Base-by-base conservation (phyloP, 2,888 invertebrate species). In the Mythimna albipuncta region DNA sequence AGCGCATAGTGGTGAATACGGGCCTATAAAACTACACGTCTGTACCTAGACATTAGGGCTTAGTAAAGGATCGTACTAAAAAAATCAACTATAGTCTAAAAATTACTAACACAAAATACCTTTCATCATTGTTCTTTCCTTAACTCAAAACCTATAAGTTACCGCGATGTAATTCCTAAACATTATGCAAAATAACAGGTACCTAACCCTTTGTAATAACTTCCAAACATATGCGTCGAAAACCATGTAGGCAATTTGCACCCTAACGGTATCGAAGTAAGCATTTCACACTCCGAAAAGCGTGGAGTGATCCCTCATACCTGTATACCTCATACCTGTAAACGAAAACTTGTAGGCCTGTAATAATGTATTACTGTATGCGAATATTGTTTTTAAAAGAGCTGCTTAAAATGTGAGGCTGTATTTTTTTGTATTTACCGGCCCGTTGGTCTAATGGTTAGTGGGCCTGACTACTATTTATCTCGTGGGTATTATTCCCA, bases 231-330 rank as follows among this genome's bases (percentile, higher is more conserved):
- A 69, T 69, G 62, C 76, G 41, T 69, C n/a, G 50, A 52, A 52
- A 69, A 76, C 50, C 62, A 44, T 75, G 69, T 75, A 57, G 69
- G 77, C 62, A 76, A 75, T 76, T 76, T 75, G 62, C 55, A 65
- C 75, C 66, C 64, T 58, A 67, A 50, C 47, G 26, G 44, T 64
- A 55, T 55, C 26, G 71, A 44, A 62, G 5, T 32, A 47, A 76
- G 47, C 32, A 50, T 69, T 74, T 62, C 32, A 38, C 76, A 61
- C 76, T 54, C 67, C 47, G 9, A 62, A 59, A 54, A n/a, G 13
- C 6, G 54, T 4, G 21, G 38, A 75, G 9, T 21, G 21, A 58
- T 50, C 26, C 19, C 6, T 47, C 19, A 26, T 50, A 50, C 41
- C 44, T 64, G 44, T 19, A 13, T 50, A 21, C 19, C 4, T 47